Conservation (phyloP, 1,140 invertebrate species). For the Arion vulgaris region DNA sequence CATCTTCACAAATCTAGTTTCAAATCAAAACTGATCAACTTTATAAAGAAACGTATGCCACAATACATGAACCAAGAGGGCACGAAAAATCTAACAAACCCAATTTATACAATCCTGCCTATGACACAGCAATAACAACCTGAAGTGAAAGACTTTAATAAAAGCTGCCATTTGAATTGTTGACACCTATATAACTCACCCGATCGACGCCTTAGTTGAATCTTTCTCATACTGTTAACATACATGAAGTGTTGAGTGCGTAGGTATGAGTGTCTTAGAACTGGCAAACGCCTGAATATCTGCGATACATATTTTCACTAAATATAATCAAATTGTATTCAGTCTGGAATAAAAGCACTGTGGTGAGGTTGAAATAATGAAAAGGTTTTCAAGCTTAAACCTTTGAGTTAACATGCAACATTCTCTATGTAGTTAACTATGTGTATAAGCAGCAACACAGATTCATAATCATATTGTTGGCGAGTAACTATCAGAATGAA, state of each 20-base stretch:
- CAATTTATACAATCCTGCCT: not conserved
- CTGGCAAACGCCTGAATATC: constrained; percentile 26
- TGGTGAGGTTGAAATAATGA: constrained; percentile 8
- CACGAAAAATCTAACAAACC: not conserved
- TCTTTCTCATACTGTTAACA: constrained; percentile 34
- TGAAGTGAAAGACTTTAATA: not conserved
- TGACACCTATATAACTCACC: constrained; percentile 24
- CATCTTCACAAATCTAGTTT: not conserved
- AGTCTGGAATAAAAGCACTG: constrained; percentile 4
- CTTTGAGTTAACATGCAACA: too few species aligned
- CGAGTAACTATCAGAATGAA: not conserved
- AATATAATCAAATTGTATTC: not conserved
- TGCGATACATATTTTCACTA: constrained; percentile 9
- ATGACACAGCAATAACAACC: not conserved
- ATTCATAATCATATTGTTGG: not conserved
- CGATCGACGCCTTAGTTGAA: constrained; percentile 19
- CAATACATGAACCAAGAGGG: too few species aligned
- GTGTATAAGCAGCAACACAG: not conserved
- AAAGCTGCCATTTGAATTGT: not conserved
- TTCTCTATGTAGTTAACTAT: not conserved
- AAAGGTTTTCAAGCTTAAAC: not conserved
- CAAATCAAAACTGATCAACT: too few species aligned
- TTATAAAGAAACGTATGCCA: not conserved
- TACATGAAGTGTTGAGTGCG: constrained; percentile 29
- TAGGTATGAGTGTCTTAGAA: constrained; percentile 4